Conservation (phyloP, 2,888 invertebrate species). For the Hedya salicella region DNA sequence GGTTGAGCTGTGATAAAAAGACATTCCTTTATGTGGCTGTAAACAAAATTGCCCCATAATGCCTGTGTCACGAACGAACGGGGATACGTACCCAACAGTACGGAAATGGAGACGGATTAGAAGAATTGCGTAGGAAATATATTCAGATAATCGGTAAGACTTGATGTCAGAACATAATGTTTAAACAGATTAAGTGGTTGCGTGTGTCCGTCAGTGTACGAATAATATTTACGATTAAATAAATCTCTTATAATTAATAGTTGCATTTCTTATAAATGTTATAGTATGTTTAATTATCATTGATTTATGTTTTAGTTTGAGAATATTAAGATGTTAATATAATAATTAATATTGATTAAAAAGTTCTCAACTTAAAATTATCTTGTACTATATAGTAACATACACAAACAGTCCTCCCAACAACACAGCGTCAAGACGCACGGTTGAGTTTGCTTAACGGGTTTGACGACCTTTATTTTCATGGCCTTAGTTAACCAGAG, state of each 20-base stretch:
- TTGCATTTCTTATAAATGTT: too few species aligned
- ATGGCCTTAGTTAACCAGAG: constrained; percentile 26
- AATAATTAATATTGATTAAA: too few species aligned
- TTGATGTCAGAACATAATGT: too few species aligned
- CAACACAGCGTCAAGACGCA: background rate
- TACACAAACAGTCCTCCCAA: background rate
- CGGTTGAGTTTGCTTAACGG: background rate
- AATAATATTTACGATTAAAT: too few species aligned
- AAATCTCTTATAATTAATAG: too few species aligned
- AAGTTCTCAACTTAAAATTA: too few species aligned
- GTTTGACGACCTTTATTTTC: constrained; percentile 24
- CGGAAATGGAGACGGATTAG: constrained; percentile 29
- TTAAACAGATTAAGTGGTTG: too few species aligned
- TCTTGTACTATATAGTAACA: background rate
- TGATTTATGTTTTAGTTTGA: too few species aligned
- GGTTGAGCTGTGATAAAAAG: constrained; percentile 56
- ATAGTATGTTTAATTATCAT: too few species aligned
- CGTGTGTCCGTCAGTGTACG: too few species aligned
- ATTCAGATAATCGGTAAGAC: too few species aligned
- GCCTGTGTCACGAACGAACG: constrained; percentile 54
- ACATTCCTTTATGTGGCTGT: constrained; percentile 62
- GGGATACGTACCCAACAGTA: constrained; percentile 18
- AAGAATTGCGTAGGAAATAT: background rate
- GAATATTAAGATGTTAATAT: too few species aligned
- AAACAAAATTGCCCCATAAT: constrained; percentile 70